Conservation (phyloP, 2,888 invertebrate species). For the Automeris io region DNA sequence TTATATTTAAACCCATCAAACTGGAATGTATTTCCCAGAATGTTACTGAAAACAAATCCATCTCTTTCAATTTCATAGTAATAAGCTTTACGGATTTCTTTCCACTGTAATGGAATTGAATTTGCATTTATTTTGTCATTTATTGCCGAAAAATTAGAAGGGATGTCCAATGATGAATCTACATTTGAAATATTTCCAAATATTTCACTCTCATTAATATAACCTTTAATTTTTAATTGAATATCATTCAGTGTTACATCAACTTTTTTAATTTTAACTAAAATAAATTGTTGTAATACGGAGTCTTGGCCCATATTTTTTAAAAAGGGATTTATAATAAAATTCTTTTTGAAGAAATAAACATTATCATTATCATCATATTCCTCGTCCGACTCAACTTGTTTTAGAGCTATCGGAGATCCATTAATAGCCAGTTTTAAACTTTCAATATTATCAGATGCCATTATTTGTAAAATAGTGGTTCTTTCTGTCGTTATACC, state of each 20-base stretch:
- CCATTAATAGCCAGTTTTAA: constrained; percentile 47
- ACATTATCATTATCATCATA: constrained; percentile 39
- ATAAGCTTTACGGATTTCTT: constrained; percentile 22
- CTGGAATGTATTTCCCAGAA: constrained; percentile 29
- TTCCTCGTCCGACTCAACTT: constrained; percentile 37
- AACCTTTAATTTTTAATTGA: constrained; percentile 47
- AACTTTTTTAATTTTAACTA: constrained; percentile 46
- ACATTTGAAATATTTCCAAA: constrained; percentile 29
- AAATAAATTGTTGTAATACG: constrained; percentile 39
- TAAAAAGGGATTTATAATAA: constrained; percentile 47
- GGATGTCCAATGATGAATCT: constrained; percentile 25
- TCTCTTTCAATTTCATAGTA: constrained; percentile 61
- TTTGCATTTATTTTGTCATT: constrained; percentile 32
- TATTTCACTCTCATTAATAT: constrained; percentile 29
- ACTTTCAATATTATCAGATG: constrained; percentile 30
- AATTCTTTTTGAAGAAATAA: constrained; percentile 44
- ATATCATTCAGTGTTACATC: constrained; percentile 45
- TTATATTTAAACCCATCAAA: constrained; percentile 39
- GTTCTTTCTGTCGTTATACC: constrained; percentile 43
- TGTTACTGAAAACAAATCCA: constrained; percentile 43
- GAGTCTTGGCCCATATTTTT: constrained; percentile 19
- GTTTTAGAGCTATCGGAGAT: constrained; percentile 28
- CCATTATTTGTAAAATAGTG: constrained; percentile 51
- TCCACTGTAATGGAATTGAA: constrained; percentile 43
- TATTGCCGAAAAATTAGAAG: constrained; percentile 27